phyloP scores from a whole-genome alignment of 92 coral and sea anemone genomes.

The Meandrina meandrites region DNA sequence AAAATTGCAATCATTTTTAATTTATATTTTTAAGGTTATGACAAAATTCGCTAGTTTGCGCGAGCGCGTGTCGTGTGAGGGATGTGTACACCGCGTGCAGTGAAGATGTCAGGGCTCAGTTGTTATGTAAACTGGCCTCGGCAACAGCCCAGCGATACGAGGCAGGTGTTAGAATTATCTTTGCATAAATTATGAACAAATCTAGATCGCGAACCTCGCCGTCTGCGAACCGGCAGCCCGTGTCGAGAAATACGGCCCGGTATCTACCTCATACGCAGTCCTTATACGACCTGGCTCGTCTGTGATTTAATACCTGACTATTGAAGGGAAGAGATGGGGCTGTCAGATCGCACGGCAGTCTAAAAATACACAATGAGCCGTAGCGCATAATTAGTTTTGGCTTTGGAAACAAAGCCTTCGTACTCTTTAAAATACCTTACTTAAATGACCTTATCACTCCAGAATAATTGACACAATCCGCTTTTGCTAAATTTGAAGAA shows the following conservation, averaged over 20 bases:
- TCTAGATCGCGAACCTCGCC: conserved; percentile 8
- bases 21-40: neutral
- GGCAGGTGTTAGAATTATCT: conserved; percentile 31
- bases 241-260: conserved; percentile 7
- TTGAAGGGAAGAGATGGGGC: neutral
- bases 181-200: conserved; percentile 37
- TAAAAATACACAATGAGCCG: conserved; percentile 30
- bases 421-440: conserved; percentile 48
- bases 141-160: conserved; percentile 10
- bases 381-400: conserved; percentile 61
- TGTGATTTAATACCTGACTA: neutral
- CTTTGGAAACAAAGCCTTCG: conserved; percentile 50
- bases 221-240: conserved; percentile 10
- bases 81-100: no score
- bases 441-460: conserved; percentile 68
- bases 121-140: conserved; percentile 38
- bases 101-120: neutral
- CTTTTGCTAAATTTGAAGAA: conserved; percentile 12
- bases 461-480: conserved; percentile 67
- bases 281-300: neutral
- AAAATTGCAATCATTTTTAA: neutral
- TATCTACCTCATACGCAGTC: neutral
- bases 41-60: neutral
- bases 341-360: conserved; percentile 2
- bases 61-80: no score